These are phyloP conservation scores for Vulpes ferrilata DNA, from an alignment of 2,113 vertebrate genomes.

Conservation along the genomic window DNA sequence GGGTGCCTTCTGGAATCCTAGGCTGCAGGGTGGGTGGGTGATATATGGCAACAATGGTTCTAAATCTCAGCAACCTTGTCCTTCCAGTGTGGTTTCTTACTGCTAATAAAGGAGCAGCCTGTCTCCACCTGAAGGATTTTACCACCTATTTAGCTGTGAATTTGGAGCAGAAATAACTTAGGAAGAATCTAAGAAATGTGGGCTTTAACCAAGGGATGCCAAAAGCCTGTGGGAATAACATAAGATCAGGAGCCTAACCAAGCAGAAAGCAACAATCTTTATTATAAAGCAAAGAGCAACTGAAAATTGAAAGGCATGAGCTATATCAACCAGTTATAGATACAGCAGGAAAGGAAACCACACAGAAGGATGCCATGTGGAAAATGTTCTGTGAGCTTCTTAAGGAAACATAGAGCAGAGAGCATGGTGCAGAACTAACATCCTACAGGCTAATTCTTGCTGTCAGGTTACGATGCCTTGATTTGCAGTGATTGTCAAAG, in stretches of 20 bases:
- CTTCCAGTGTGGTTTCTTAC: background rate
- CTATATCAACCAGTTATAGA: slow-evolving; percentile 67
- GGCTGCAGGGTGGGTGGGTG: background rate
- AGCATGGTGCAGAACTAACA: slow-evolving; percentile 73
- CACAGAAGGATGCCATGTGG: slow-evolving; percentile 71
- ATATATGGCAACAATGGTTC: background rate
- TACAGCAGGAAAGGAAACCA: slow-evolving; percentile 57
- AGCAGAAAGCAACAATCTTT: slow-evolving; percentile 79
- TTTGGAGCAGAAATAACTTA: slow-evolving; percentile 67
- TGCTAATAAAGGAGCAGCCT: slow-evolving; percentile 10
- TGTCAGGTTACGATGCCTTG: slow-evolving; percentile 72
- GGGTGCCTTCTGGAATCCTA: slow-evolving; percentile 6
- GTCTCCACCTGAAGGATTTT: background rate
- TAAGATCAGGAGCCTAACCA: slow-evolving; percentile 48
- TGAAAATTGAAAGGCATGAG: slow-evolving; percentile 54
- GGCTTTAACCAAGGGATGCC: slow-evolving; percentile 68
- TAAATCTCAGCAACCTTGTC: background rate
- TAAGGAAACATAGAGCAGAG: slow-evolving; percentile 58
- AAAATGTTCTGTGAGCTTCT: slow-evolving; percentile 76
- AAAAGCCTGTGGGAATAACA: slow-evolving; percentile 74
- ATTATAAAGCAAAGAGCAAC: slow-evolving; percentile 61
- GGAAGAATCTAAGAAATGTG: slow-evolving; percentile 55
- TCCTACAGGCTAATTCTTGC: slow-evolving; percentile 70
- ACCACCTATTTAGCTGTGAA: slow-evolving; percentile 60
- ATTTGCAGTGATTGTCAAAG: slow-evolving; percentile 71